phyloP scores from a whole-genome alignment of 64 coral and sea anemone species.

The Exaiptasia diaphana region DNA sequence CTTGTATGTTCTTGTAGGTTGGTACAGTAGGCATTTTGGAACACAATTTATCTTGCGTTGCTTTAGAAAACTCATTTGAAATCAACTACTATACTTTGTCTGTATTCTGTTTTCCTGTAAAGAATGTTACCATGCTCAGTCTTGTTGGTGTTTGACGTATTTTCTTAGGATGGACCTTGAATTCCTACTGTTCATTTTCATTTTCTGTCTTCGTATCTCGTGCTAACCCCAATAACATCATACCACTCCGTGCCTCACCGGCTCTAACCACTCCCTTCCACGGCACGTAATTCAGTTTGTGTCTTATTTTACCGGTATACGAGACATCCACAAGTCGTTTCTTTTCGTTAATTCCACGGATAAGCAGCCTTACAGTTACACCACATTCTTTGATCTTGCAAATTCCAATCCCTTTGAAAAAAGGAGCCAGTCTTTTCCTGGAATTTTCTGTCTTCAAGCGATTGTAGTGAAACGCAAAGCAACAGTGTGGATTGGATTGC shows the following conservation, averaged over 20 bases:
- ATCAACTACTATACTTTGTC: no score
- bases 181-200: no score
- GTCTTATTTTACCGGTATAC: neutral
- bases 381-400: conserved; percentile 1
- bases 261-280: neutral
- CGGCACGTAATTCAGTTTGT: neutral
- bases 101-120: no score
- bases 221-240: neutral
- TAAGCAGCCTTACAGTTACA: neutral
- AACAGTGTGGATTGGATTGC: conserved; percentile 7
- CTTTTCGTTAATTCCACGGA: neutral
- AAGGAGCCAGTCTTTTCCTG: conserved; percentile 1
- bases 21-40: no score
- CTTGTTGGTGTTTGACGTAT: no score
- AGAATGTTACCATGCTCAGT: no score
- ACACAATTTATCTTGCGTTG: no score
- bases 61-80: no score
- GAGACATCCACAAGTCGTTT: neutral
- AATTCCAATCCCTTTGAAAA: conserved; percentile 4
- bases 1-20: no score
- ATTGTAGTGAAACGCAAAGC: conserved; percentile 32
- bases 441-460: conserved; percentile 7
- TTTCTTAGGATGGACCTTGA: no score
- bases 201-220: neutral
- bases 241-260: neutral